Conservation (phyloP, 2,888 invertebrate species). For the Ptychoptera contaminata region DNA sequence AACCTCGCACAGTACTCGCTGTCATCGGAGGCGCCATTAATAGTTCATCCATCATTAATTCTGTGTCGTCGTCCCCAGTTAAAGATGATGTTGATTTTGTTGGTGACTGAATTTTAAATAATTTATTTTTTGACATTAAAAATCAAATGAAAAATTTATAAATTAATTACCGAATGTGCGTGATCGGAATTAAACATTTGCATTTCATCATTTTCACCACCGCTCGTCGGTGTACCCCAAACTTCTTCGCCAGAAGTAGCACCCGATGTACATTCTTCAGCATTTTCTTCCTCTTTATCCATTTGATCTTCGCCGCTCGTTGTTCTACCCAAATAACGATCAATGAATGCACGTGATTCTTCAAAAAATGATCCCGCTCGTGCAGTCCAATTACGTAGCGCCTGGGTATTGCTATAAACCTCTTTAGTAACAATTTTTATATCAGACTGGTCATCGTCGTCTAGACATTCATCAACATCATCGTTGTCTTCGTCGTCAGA, state of each 20-base stretch:
- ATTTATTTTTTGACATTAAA: not conserved
- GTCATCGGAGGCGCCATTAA: constrained; percentile 62
- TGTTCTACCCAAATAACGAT: constrained; percentile 29
- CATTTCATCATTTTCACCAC: constrained; percentile 59
- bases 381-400: constrained; percentile 51
- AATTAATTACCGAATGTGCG: constrained; percentile 40
- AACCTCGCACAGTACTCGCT: constrained; percentile 51
- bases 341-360: constrained; percentile 35
- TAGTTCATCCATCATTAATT: constrained; percentile 67
- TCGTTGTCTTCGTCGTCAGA: constrained; percentile 29
- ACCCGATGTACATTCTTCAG: constrained; percentile 61
- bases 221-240: constrained; percentile 80
- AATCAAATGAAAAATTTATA: not conserved
- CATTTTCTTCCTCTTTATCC: constrained; percentile 55
- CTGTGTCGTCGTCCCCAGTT: constrained; percentile 59
- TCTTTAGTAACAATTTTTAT: constrained; percentile 8
- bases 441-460: constrained; percentile 9
- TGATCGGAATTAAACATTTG: constrained; percentile 47
- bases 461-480: constrained; percentile 9
- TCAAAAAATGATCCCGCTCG: constrained; percentile 57
- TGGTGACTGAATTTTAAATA: constrained; percentile 34
- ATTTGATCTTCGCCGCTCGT: constrained; percentile 7
- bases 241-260: constrained; percentile 74
- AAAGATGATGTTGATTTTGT: constrained; percentile 47
- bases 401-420: constrained; percentile 7